These are phyloP conservation scores for Phylloscopus collybita DNA, from an alignment of 2,797 vertebrate species.

Conservation along the genomic window DNA sequence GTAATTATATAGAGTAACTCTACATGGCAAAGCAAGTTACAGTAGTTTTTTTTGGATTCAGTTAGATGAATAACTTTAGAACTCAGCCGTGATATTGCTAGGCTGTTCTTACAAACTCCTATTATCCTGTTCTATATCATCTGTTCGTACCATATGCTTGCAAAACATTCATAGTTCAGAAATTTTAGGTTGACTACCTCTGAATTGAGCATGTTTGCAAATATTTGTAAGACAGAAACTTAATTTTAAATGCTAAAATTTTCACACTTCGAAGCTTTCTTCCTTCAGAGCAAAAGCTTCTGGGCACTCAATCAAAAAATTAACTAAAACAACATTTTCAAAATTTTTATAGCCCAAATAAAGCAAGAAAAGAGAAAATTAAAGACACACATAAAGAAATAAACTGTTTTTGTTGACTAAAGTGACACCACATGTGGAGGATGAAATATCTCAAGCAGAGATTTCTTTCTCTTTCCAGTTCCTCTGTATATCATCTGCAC, in stretches of 20 bases:
- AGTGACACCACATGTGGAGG: background rate
- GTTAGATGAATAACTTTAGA: background rate
- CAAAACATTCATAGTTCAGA: constrained; percentile 6
- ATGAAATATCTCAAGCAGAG: background rate
- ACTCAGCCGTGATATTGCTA: background rate
- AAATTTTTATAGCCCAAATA: background rate
- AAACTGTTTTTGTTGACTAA: background rate
- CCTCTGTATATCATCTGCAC: background rate
- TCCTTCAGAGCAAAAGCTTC: constrained; percentile 10
- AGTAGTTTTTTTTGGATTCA: background rate
- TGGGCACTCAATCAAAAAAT: constrained; percentile 40
- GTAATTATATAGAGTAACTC: background rate
- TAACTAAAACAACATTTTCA: constrained; percentile 26
- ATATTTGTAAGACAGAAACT: constrained; percentile 43
- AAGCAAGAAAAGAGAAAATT: background rate
- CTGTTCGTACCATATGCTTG: constrained; percentile 39
- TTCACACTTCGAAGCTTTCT: background rate
- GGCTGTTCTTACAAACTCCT: background rate
- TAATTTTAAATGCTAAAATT: constrained; percentile 17
- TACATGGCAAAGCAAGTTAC: background rate
- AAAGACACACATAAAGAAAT: background rate
- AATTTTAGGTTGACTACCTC: constrained; percentile 28
- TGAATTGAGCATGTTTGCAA: constrained; percentile 40
- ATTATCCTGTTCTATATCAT: constrained; percentile 9
- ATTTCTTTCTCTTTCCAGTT: background rate